Percentiles rank a stretch among this genome's conserved stretches.
Conservation (phyloP, 2,888 invertebrate species). For the Spilarctia lutea region DNA sequence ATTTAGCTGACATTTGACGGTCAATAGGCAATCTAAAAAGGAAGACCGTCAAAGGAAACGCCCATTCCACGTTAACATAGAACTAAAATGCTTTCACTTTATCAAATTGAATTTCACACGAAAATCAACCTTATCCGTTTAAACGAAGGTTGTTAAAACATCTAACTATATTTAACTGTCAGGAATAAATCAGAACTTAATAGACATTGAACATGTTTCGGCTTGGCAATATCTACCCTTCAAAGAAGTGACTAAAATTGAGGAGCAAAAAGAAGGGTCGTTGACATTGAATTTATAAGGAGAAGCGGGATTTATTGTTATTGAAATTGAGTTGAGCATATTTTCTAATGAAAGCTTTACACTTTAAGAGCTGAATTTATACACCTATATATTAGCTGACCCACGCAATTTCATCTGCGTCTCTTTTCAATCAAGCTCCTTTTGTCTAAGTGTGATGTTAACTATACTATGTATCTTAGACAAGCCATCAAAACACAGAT, state of each 20-base stretch:
- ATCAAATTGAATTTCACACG: constrained; percentile 37
- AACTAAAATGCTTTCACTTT: constrained; percentile 42
- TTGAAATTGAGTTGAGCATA: no score
- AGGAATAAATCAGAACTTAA: constrained; percentile 29
- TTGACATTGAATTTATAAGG: background rate
- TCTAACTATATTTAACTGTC: constrained; percentile 23
- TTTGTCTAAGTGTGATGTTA: no score
- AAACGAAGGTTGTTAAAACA: background rate
- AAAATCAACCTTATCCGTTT: background rate
- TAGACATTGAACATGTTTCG: constrained; percentile 19
- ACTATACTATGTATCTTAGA: no score
- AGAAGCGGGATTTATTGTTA: background rate
- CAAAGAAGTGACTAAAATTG: constrained; percentile 27
- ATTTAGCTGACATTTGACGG: constrained; percentile 19
- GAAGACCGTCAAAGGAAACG: constrained; percentile 32
- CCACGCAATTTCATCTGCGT: no score
- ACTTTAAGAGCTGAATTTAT: no score
- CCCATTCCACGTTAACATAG: constrained; percentile 29
- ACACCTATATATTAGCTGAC: no score
- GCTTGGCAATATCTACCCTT: constrained; percentile 25
- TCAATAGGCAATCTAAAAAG: constrained; percentile 28
- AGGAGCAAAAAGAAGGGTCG: no score
- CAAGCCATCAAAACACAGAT: no score
- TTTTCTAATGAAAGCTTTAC: no score
- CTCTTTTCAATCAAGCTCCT: no score